Evolutionary conservation across 1,140 invertebrate genomes (phyloP).

Genomic region (Subanguina moxae): DNA sequence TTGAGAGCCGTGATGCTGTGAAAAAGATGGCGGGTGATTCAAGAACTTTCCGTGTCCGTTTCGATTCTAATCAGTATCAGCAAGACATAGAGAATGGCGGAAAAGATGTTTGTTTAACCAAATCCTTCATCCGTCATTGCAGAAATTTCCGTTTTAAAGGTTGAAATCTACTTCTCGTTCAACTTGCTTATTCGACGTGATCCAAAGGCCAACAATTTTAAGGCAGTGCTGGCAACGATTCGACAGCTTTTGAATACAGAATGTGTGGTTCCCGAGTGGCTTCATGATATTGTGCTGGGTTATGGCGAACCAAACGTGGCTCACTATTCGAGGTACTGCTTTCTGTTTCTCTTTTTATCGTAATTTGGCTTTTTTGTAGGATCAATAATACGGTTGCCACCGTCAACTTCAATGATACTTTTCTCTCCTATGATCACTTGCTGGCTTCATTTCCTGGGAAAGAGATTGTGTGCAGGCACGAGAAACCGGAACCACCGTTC

Average conservation of each 20-base stretch:
- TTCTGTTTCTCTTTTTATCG: not conserved
- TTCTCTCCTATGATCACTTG: conserved; percentile 84
- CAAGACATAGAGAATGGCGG: conserved; percentile 28
- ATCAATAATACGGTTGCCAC: conserved; percentile 73
- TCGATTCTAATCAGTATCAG: conserved; percentile 87
- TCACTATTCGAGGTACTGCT: conserved; percentile 77
- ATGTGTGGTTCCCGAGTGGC: conserved; percentile 96
- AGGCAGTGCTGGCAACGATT: conserved; percentile 96
- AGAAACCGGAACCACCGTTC: conserved; percentile 75
- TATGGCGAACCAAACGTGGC: conserved; percentile 94
- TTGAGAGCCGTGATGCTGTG: conserved; percentile 71
- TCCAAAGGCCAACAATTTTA: conserved; percentile 98
- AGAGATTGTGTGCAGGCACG: conserved; percentile 69
- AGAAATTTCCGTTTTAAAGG: conserved; percentile 61
- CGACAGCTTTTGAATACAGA: conserved; percentile 97
- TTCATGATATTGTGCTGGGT: conserved; percentile 92
- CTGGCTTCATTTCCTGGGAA: conserved; percentile 78
- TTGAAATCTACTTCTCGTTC: conserved; percentile 89
- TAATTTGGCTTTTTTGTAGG: conserved; percentile 58
- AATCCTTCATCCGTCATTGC: too few relatives aligned
- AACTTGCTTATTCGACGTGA: conserved; percentile 93
- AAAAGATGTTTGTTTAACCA: conserved; percentile 2
- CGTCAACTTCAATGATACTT: conserved; percentile 97
- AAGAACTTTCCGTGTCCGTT: conserved; percentile 83
- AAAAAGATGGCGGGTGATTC: conserved; percentile 79